phyloP scores from a whole-genome alignment of 2,888 invertebrate species.

The Plemyria rubiginata region DNA sequence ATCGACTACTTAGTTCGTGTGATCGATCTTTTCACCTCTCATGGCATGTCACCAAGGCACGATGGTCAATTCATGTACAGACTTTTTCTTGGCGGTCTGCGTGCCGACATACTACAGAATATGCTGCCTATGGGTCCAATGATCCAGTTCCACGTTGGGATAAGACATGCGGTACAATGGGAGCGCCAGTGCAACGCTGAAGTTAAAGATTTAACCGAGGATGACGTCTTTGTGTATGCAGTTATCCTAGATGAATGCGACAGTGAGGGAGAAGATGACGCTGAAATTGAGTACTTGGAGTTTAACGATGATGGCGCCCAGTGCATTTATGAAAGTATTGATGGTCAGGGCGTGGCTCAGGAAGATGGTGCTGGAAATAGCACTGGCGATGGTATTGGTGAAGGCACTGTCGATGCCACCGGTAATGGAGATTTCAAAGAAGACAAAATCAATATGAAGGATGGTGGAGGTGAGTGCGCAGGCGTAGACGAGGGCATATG shows the following conservation, averaged over 20 bases:
- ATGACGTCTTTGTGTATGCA: background rate
- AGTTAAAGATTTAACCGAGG: background rate
- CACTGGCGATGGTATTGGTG: too few species aligned
- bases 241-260: background rate
- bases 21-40: background rate
- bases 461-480: background rate
- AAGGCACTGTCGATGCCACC: too few species aligned
- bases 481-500: background rate
- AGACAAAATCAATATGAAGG: too few species aligned
- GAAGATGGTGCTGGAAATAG: too few species aligned
- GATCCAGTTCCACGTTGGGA: background rate
- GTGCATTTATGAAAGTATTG: too few species aligned
- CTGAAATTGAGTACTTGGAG: too few species aligned
- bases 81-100: slow-evolving; percentile 15
- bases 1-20: background rate
- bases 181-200: background rate
- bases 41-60: background rate
- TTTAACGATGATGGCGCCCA: too few species aligned
- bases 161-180: background rate
- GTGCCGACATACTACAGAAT: background rate
- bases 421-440: too few species aligned
- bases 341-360: too few species aligned
- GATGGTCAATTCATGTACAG: slow-evolving; percentile 4
- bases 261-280: too few species aligned
- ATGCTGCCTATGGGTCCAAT: background rate